Evolutionary conservation across 1,140 invertebrate species (phyloP).

Genomic region (Cecropterus lyciades): DNA sequence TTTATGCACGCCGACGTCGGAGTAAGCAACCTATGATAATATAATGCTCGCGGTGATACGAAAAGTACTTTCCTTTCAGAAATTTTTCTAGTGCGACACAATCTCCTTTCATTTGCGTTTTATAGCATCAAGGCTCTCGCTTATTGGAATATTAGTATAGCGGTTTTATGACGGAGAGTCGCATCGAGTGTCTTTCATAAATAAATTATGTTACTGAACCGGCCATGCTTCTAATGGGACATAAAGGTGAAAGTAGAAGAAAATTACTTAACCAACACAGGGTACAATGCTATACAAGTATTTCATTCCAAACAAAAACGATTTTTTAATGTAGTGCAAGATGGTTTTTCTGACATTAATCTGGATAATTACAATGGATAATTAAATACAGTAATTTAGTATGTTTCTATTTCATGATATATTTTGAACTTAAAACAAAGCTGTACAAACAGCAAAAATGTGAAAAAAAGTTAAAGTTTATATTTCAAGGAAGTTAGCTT

Average conservation of each 20-base stretch:
- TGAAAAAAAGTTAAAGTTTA: too few species aligned
- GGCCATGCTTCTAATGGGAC: background rate
- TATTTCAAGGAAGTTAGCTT: background rate
- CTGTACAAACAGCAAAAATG: too few species aligned
- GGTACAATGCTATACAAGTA: too few species aligned
- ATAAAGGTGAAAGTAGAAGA: background rate
- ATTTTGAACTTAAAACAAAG: too few species aligned
- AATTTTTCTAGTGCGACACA: constrained; percentile 22
- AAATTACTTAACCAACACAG: background rate
- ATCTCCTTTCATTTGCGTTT: constrained; percentile 23
- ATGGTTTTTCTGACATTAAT: too few species aligned
- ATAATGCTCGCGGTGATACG: constrained; percentile 15
- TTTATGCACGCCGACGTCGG: constrained; percentile 29
- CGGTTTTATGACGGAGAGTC: constrained; percentile 11
- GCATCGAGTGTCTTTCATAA: constrained; percentile 11
- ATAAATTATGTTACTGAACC: background rate
- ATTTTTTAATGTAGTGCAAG: too few species aligned
- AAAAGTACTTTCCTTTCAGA: constrained; percentile 31
- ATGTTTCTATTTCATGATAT: too few species aligned
- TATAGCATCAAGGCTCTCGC: constrained; percentile 14
- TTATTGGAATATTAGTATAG: constrained; percentile 22
- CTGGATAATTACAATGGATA: too few species aligned
- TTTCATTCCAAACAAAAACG: too few species aligned
- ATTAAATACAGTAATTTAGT: too few species aligned
- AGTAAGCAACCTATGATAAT: constrained; percentile 31